Evolutionary conservation across 2,888 invertebrate species (phyloP), one percentile per base, ranked within the genome.

Genomic region (Blastobasis lacticolella): DNA sequence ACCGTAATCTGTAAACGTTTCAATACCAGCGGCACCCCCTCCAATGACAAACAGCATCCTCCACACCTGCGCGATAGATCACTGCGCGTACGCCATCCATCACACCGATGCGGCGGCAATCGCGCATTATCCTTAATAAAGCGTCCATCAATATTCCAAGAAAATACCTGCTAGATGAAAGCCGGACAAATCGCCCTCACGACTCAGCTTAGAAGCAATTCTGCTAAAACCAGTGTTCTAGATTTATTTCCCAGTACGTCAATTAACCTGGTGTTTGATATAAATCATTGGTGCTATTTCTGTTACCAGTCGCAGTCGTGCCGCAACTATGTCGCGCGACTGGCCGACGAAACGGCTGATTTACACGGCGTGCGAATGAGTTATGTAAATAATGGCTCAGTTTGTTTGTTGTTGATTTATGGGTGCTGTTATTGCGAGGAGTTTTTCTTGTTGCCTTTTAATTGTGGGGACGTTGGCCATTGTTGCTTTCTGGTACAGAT

Each of bases 241-340:
- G 67, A 77, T 77, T 70, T 71, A 72, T 69, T 70, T 68, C 68
- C 62, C 63, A 61, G 67, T 60, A 66, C 68, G 71, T 65, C 76
- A 73, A 75, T 77, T 77, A 76, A 73, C 76, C 75, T 70, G 73
- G 55, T 45, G 57, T 58, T 59, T 56, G 49, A 51, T 49, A 64
- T 76, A 71, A 68, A 75, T 77, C 75, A 76, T 65, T 66, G 59
- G 37, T 50, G 52, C 49, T 51, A 54, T 51, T 51, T 45, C 38
- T 23, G 40, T 47, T 44, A 8, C 40, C 59, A 55, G 49, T 53
- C 53, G 57, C 60, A 59, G 64, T 64, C 58, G 63, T 62, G 67
- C 71, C 58, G 64, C 60, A 57, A 63, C 64, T 63, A 59, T 60
- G 66, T 71, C 62, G 64, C 61, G 46, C 54, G 50, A 43, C 48